phyloP scores from a whole-genome alignment of 2,113 vertebrate genomes.

The Psettodes erumei region DNA sequence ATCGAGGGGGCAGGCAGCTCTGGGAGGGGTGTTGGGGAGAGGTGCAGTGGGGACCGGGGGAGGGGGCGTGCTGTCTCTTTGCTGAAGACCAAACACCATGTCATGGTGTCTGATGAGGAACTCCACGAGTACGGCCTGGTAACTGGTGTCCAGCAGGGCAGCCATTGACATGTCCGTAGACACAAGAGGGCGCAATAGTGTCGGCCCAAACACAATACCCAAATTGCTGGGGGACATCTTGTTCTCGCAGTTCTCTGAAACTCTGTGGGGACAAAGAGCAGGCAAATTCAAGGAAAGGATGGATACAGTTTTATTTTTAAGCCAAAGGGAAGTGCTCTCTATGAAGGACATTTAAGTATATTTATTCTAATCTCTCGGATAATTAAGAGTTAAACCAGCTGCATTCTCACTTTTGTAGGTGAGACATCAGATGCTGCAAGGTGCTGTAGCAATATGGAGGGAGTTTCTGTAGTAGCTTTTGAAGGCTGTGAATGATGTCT shows the following conservation, averaged over 20 bases:
- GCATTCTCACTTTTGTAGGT: conserved; percentile 87
- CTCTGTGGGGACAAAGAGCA: conserved; percentile 77
- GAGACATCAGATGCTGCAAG: conserved; percentile 86
- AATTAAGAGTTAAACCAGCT: neutral
- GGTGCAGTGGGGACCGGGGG: conserved; percentile 65
- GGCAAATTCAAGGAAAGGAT: neutral
- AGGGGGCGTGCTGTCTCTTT: conserved; percentile 65
- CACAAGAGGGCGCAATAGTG: conserved; percentile 85
- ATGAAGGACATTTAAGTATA: neutral
- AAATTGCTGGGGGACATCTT: conserved; percentile 94
- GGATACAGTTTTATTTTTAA: neutral
- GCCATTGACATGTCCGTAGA: conserved; percentile 80
- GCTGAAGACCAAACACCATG: conserved; percentile 82
- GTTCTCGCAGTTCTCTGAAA: conserved; percentile 88
- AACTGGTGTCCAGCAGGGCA: conserved; percentile 88
- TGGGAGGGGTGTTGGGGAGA: conserved; percentile 60
- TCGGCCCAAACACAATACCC: conserved; percentile 95
- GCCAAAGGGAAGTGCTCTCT: neutral
- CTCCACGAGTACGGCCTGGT: conserved; percentile 90
- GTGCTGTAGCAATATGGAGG: conserved; percentile 88
- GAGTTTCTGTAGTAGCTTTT: conserved; percentile 84
- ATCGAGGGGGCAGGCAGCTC: conserved; percentile 51
- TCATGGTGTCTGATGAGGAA: conserved; percentile 89
- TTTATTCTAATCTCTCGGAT: neutral
- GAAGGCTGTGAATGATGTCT: conserved; percentile 76